phyloP scores from a whole-genome alignment of 92 coral and sea anemone genomes.

The Bergia sp. region DNA sequence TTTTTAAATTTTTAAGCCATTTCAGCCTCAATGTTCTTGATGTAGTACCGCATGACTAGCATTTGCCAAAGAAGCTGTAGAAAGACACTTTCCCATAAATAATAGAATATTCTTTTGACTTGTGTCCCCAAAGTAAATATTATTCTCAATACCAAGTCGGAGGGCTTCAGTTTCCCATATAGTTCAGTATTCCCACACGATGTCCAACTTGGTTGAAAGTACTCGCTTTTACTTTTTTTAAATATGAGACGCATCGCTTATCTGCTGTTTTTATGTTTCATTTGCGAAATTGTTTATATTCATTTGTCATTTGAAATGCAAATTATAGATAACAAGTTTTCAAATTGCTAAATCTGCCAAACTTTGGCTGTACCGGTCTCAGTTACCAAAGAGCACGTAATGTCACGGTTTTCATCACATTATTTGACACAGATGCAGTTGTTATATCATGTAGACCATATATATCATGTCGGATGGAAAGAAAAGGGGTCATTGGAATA shows the following conservation, averaged over 20 bases:
- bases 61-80: neutral
- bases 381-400: neutral
- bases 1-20: no score
- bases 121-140: neutral
- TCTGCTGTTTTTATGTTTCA: neutral
- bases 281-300: no score
- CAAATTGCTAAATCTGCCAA: neutral
- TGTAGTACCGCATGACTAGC: neutral
- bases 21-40: no score
- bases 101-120: neutral
- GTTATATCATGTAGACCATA: no score
- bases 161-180: neutral
- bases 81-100: neutral
- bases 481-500: neutral
- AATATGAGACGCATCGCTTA: neutral
- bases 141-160: neutral
- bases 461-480: no score
- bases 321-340: no score
- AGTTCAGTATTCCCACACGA: neutral
- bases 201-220: no score
- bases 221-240: neutral
- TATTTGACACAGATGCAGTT: no score
- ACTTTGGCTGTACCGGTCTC: neutral
- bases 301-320: neutral
- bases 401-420: neutral